Conservation (phyloP, 2,113 vertebrate genomes). For the Lophochroa leadbeateri region DNA sequence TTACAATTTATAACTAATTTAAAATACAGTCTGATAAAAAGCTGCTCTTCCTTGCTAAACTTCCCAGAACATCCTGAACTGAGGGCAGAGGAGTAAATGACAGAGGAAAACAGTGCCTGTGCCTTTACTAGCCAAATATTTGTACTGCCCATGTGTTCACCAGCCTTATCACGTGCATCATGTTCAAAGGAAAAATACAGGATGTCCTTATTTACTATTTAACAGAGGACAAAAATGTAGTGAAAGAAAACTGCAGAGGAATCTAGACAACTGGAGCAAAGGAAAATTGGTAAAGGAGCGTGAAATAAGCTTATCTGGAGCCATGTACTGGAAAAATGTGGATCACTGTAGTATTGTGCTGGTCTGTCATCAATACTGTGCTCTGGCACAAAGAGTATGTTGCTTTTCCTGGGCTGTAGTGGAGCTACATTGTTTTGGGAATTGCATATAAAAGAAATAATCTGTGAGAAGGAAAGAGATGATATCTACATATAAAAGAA, state of each 20-base stretch:
- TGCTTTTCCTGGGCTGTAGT: neutral
- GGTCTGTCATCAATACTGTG: neutral
- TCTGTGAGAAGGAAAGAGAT: neutral
- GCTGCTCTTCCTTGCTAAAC: neutral
- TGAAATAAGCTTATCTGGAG: neutral
- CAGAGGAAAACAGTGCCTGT: neutral
- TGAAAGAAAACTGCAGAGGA: neutral
- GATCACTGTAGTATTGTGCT: neutral
- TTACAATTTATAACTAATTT: too few relatives aligned
- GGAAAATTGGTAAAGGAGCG: neutral
- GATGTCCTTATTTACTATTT: neutral
- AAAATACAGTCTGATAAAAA: too few relatives aligned
- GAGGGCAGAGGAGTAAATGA: neutral
- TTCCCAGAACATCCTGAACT: neutral
- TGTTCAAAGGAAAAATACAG: neutral
- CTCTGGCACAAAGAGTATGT: neutral
- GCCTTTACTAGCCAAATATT: neutral
- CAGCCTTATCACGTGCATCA: neutral
- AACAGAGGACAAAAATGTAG: neutral
- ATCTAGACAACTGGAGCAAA: neutral
- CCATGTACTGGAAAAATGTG: neutral
- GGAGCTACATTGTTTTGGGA: neutral
- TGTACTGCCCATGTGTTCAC: neutral
- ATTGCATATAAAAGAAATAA: neutral
- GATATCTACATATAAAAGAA: neutral